Evolutionary conservation across 1,140 invertebrate species (phyloP), one percentile per base, ranked within the genome.

Genomic region (Oncopodura yosiiana): DNA sequence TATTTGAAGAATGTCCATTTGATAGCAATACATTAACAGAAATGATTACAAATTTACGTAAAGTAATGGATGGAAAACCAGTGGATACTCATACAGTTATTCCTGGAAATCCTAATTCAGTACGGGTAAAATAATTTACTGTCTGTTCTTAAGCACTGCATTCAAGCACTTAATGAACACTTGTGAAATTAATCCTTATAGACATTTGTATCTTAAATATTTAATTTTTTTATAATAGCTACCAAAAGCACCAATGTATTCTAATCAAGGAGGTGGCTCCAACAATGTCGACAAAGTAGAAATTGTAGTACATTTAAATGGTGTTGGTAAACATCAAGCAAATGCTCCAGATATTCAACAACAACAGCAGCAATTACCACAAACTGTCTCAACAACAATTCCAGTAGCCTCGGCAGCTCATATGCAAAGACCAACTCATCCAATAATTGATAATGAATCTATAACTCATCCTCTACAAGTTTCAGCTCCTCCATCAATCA

Each of bases 1-100:
- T 56, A 14, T 56, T 56, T 27, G 46, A 56, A 41, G 6, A 16
- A 8, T 56, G 54, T 38, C 54, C 54, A 11, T 41, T 56, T 36
- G 46, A 44, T 6, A 6, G 30, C 6, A 29, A 39, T 16, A 46
- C 50, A 44, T 19, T 56, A 8, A 41, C 38, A 6, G 46, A 39
- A 27, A 56, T 56, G 46, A 32, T 56, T 18, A 48, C 30, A 30
- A 45, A 50, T 19, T 43, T 56, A 6, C 19, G 54, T 14, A 56
- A 56, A 19, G 46, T 49, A 19, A 39, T 56, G 9, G 14, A 30
- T 19, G 48, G 48, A 9, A 36, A 42, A 30, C 48, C 48, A 32
- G 44, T n/a, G n/a, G n/a, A n/a, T n/a, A n/a, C n/a, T n/a, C n/a
- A n/a, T n/a, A n/a, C n/a, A n/a, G n/a, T n/a, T n/a, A n/a, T n/a